Conservation (phyloP, 2,888 invertebrate genomes). For the Gastrophysa polygoni region DNA sequence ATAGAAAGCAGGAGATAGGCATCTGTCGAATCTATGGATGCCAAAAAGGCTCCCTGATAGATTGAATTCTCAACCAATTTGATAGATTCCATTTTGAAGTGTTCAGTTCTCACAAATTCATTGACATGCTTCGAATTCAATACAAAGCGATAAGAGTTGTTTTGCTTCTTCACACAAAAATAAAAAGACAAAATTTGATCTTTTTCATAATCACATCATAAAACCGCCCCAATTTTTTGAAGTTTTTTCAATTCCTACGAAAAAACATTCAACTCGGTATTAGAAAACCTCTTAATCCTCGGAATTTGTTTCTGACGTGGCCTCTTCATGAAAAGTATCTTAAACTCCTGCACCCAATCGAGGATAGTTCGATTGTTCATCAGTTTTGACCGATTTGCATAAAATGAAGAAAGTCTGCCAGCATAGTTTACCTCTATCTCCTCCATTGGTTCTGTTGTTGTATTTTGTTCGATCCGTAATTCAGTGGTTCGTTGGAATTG, state of each 20-base stretch:
- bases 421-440: not conserved
- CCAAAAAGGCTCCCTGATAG: not conserved
- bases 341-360: constrained; percentile 17
- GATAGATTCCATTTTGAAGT: constrained; percentile 13
- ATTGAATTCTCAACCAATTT: constrained; percentile 12
- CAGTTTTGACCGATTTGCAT: not conserved
- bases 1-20: constrained; percentile 1
- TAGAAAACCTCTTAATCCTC: not conserved
- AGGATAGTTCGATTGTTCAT: constrained; percentile 14
- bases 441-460: too few species aligned
- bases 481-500: not conserved
- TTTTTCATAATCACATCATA: not conserved
- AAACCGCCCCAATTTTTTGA: not conserved
- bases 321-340: constrained; percentile 10
- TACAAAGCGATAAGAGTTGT: constrained; percentile 50
- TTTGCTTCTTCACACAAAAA: constrained; percentile 41
- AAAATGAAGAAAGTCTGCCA: not conserved
- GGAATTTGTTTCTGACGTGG: constrained; percentile 5
- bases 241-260: not conserved
- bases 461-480: too few species aligned
- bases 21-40: constrained; percentile 14
- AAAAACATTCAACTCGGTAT: not conserved
- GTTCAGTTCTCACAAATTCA: not conserved
- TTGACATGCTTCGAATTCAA: constrained; percentile 10
- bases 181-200: not conserved